These are phyloP conservation scores for Gryllus bimaculatus DNA, from an alignment of 1,140 invertebrate species.

Conservation along the genomic window DNA sequence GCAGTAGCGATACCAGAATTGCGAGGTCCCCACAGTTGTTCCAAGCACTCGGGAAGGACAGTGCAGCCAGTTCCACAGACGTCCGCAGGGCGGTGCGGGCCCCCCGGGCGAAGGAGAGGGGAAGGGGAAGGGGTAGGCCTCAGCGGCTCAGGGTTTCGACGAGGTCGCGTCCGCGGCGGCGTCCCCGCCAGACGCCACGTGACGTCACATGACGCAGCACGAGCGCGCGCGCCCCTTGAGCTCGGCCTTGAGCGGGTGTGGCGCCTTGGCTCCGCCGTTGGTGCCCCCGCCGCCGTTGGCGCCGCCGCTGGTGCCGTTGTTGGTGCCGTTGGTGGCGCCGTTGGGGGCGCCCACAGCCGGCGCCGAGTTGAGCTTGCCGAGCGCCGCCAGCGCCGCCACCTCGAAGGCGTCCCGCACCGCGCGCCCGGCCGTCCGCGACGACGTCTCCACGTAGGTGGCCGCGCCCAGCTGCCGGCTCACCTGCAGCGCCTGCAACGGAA, in stretches of 20 bases:
- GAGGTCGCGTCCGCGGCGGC: neutral
- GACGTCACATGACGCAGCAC: constrained; percentile 44
- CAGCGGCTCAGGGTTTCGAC: too few relatives aligned
- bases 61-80: too few relatives aligned
- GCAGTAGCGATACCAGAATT: too few relatives aligned
- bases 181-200: neutral
- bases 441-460: constrained; percentile 56
- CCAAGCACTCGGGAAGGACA: too few relatives aligned
- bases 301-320: constrained; percentile 27
- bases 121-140: too few relatives aligned
- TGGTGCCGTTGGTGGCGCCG: constrained; percentile 22
- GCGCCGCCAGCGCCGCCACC: constrained; percentile 50
- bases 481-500: constrained; percentile 36
- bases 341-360: constrained; percentile 36
- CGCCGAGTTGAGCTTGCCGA: constrained; percentile 50
- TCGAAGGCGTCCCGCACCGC: constrained; percentile 55
- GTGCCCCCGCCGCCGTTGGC: neutral
- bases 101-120: too few relatives aligned
- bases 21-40: too few relatives aligned
- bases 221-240: constrained; percentile 44
- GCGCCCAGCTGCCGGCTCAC: constrained; percentile 51
- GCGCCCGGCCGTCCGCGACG: constrained; percentile 45
- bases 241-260: constrained; percentile 44
- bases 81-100: too few relatives aligned
- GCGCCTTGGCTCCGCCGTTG: constrained; percentile 40